These are phyloP conservation scores for Hipposideros larvatus DNA, from an alignment of 2,797 vertebrate species.

Conservation along the genomic window DNA sequence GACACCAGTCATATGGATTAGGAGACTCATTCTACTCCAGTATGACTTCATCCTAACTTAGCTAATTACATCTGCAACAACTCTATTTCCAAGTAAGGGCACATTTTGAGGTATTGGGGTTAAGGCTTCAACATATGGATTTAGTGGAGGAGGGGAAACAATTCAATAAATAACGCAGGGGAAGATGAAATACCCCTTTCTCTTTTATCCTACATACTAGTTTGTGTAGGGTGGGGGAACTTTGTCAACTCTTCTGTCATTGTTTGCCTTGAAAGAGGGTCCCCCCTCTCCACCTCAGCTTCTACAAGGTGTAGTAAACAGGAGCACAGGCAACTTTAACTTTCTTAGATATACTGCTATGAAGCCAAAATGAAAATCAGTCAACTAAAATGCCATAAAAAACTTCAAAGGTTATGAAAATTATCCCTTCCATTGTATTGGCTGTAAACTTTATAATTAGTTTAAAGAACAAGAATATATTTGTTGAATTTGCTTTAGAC, in stretches of 20 bases:
- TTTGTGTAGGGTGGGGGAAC: neutral
- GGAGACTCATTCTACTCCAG: neutral
- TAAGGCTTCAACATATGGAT: neutral
- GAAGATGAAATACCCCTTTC: neutral
- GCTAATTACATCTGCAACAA: neutral
- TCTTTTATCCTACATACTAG: neutral
- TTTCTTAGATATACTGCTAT: neutral
- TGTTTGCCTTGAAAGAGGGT: neutral
- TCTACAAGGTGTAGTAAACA: neutral
- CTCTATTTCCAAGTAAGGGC: neutral
- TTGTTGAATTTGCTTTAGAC: slow-evolving; percentile 33
- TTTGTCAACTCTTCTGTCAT: neutral
- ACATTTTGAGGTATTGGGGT: neutral
- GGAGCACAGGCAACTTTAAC: neutral
- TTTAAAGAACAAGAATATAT: slow-evolving; percentile 23
- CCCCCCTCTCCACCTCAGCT: neutral
- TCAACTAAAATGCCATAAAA: neutral
- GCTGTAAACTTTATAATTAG: slow-evolving; percentile 22
- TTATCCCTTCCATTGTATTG: neutral
- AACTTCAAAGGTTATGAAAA: slow-evolving; percentile 41
- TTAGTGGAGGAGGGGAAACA: neutral
- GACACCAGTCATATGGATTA: neutral
- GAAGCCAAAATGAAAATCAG: slow-evolving; percentile 36
- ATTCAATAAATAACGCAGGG: neutral
- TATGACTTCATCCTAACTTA: neutral